Base-by-base conservation (phyloP, 2,888 invertebrate genomes). In the Xylota segnis region DNA sequence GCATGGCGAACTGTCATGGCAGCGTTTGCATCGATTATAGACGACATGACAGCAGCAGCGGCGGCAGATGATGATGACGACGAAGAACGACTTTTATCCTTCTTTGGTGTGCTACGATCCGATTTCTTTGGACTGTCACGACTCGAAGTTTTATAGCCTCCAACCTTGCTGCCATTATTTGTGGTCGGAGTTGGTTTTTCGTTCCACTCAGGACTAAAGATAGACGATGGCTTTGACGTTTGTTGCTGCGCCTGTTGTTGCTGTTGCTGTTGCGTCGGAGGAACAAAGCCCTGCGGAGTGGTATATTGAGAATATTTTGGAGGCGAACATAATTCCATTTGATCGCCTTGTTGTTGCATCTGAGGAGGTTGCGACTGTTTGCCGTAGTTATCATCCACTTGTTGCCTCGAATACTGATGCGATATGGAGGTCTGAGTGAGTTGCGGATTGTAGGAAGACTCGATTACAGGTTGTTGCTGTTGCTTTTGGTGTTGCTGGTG, bases 191-290 rank as follows among this genome's bases (percentile, higher is more conserved):
- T 56, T 43, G 61, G 45, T 71, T 91, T 91, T n/a, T 92, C 92
- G 74, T 89, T 90, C 90, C 91, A 91, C 65, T 92, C 92, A 10
- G 92, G 92, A 81, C 92, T 92, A 76, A 92, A 92, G 77, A 92
- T 89, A 0, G 92, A 92, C 7, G 89, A 88, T 43, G 88, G 87
- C 18, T 86, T 86, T 10, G 88, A 88, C 88, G 87, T 89, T 87
- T 87, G 72, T 52, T 81, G 88, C 52, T 77, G 88, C 63, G 88
- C 87, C 58, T 75, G 88, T 59, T 23, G 23, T 23, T 88, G 88
- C 56, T 77, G 88, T 56, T 88, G 78, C 14, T 77, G 83, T 66
- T 78, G 87, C n/a, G 77, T 45, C 14, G 79, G 82, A 63, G 86
- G 61, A 87, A 88, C 83, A 37, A 87, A 87, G 12, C 87, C 75